These are phyloP conservation scores for Bradypus variegatus DNA, from an alignment of 2,797 vertebrate species.

Conservation along the genomic window DNA sequence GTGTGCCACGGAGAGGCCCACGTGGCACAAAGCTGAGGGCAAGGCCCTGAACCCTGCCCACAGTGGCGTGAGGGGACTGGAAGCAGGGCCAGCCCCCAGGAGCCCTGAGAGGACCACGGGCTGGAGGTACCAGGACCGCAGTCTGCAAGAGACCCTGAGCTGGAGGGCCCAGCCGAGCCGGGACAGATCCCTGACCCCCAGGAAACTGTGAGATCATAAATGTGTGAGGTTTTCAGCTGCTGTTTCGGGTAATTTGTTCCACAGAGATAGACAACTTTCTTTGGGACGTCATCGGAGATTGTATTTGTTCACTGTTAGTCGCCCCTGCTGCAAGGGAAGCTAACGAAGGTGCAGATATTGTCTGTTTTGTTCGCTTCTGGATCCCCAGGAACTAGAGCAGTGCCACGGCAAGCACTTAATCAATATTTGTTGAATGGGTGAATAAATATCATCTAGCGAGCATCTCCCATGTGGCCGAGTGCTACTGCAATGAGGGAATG, in stretches of 20 bases:
- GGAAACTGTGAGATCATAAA: neutral
- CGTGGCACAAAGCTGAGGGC: neutral
- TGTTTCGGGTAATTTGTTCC: neutral
- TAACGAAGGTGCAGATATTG: neutral
- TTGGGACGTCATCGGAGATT: neutral
- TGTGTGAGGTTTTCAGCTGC: neutral
- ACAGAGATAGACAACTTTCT: neutral
- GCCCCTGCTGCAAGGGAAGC: neutral
- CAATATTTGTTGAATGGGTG: neutral
- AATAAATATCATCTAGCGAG: neutral
- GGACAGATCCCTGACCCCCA: neutral
- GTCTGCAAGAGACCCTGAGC: neutral
- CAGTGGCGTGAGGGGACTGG: fast-evolving
- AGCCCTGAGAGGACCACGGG: neutral
- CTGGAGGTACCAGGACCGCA: neutral
- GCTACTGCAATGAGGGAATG: neutral
- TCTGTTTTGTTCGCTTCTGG: neutral
- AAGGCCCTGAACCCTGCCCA: neutral
- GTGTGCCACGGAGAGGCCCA: neutral
- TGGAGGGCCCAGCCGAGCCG: neutral
- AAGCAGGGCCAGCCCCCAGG: neutral
- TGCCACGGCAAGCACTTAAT: neutral
- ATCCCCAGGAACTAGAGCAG: neutral
- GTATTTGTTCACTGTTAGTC: neutral
- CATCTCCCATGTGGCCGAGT: neutral